A percentile compares a stretch with the other conserved stretches of the same genome.
These are phyloP conservation scores for Hedya salicella DNA, from an alignment of 2,888 invertebrate genomes.

Conservation along the genomic window DNA sequence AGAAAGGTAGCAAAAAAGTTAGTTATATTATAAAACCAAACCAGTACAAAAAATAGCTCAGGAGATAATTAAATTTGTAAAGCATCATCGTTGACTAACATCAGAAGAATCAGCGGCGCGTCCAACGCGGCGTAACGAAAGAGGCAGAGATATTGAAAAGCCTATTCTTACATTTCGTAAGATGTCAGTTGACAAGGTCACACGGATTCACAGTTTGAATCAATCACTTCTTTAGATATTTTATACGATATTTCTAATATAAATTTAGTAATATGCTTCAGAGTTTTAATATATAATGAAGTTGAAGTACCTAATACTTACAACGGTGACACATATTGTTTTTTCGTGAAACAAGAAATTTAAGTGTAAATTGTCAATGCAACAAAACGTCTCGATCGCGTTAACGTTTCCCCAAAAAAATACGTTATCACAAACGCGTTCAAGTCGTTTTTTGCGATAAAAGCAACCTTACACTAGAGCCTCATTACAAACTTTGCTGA, in stretches of 20 bases:
- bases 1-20: neutral
- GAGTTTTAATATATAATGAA: too few relatives aligned
- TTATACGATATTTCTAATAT: neutral
- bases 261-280: too few relatives aligned
- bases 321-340: too few relatives aligned
- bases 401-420: too few relatives aligned
- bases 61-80: constrained; percentile 7
- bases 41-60: constrained; percentile 2
- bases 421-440: too few relatives aligned
- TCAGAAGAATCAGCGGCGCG: neutral
- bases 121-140: neutral
- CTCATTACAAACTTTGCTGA: too few relatives aligned
- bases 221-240: neutral
- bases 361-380: too few relatives aligned
- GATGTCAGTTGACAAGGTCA: constrained; percentile 17
- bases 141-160: constrained; percentile 7
- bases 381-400: too few relatives aligned
- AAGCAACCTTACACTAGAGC: too few relatives aligned
- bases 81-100: neutral
- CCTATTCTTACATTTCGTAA: constrained; percentile 2
- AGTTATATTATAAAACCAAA: neutral
- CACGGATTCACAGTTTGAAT: neutral
- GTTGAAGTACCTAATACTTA: too few relatives aligned
- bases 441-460: too few relatives aligned
- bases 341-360: too few relatives aligned